Percentiles rank a stretch among this genome's conserved stretches.
Conservation (phyloP, 1,140 invertebrate genomes). For the Nixonia krombeini region DNA sequence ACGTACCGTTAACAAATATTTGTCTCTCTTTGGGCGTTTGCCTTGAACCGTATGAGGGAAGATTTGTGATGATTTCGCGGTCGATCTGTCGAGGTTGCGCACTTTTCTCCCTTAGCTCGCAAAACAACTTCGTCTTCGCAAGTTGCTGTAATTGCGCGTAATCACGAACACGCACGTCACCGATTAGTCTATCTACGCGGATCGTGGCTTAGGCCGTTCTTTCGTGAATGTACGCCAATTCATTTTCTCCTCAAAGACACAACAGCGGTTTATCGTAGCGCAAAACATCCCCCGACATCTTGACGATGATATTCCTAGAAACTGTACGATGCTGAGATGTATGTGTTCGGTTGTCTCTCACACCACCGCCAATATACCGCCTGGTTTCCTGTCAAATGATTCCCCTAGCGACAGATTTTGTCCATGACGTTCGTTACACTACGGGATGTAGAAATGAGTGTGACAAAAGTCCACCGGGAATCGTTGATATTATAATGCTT, state of each 20-base stretch:
- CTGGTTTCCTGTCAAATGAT: not conserved
- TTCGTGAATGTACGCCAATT: conserved; percentile 52
- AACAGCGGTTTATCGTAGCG: conserved; percentile 56
- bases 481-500: not conserved
- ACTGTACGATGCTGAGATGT: not conserved
- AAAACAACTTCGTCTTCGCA: not conserved
- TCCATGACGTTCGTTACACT: not conserved
- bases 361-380: too few relatives aligned
- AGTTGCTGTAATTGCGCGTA: not conserved
- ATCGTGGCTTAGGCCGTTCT: conserved; percentile 55
- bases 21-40: not conserved
- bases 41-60: not conserved
- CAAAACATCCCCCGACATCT: conserved; percentile 68
- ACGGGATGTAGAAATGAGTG: too few relatives aligned
- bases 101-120: not conserved
- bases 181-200: not conserved
- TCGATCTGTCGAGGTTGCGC: not conserved
- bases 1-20: not conserved
- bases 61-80: not conserved
- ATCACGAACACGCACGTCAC: not conserved
- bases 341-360: too few relatives aligned
- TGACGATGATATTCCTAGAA: conserved; percentile 46
- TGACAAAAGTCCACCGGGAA: too few relatives aligned
- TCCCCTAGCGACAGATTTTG: not conserved
- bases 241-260: conserved; percentile 57